Evolutionary conservation across 2,113 vertebrate genomes (phyloP), one percentile per base, ranked within the genome.

Genomic region (Dipodomys spectabilis): DNA sequence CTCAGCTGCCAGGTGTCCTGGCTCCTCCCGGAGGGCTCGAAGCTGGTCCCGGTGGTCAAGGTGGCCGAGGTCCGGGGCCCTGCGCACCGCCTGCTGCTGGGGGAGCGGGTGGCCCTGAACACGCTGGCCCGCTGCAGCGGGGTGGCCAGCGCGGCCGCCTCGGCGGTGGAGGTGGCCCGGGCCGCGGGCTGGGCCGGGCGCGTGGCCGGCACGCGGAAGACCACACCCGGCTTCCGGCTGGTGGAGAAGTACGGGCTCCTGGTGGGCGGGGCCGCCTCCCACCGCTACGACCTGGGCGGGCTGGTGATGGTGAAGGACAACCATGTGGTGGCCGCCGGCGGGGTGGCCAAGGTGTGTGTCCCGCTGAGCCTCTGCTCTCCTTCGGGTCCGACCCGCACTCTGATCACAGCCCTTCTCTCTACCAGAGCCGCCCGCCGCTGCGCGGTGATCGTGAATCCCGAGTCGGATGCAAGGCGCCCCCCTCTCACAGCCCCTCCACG

Each of bases 301-400:
- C 98, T 99, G 96, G 96, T 98, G 95, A 99, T 99, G 99, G 96
- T 99, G 89, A 99, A 99, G 93, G 99, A 99, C 97, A 99, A 99
- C 94, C 99, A 99, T 25, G 71, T 99, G 1, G 96, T 97, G 98
- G 98, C 98, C 0, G 98, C 98, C 0, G 98, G 99, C 5, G 97
- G 98, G 7, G 98, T 99, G 90, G 97, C 96, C 28, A 94, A 98
- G 98, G 99, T 99, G 74, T 12, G 74, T 15, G 45, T 20, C 65
- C 1, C 1, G 3, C n/a, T 6, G 30, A 25, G 35, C 20, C 35
- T 27, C 74, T 30, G 73, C 39, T 45, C 60, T 13, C 32, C 35
- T n/a, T 72, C 69, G 13, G 22, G 23, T 32, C 77, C 10, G 3
- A 0, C 6, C 28, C 57, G 32, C 20, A 23, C 45, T 18, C 45